Evolutionary conservation across 2,797 vertebrate genomes (phyloP), one percentile per base, ranked within the genome.

Genomic region (Ctenopoma kingsleyae): DNA sequence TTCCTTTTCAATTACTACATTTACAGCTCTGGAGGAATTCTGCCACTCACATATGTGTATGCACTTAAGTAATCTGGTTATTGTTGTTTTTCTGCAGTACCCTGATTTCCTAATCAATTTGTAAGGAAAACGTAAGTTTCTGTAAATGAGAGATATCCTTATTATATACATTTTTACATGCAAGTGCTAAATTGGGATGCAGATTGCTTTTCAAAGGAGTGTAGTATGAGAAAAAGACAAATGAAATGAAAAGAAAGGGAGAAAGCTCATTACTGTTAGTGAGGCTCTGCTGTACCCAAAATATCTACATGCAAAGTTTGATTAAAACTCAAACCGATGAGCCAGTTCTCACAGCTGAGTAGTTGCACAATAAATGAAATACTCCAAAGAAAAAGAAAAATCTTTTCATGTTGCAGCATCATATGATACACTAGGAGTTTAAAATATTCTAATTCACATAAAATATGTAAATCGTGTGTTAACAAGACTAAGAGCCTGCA

Each of bases 31-130:
- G 15, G 2, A 63, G 22, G 38, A 67, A 55, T 65, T 76, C 27
- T 65, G 55, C 43, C 48, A 56, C 50, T 74, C 56, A 48, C 35
- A 62, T 30, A 55, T 60, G 40, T 74, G 66, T 56, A 51, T 53
- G 22, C 22, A 22, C 22, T 58, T 25, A 36, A 47, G 20, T 35
- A 63, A 67, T 43, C 15, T 35, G 53, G 10, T 62, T 43, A 43
- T 47, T 67, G n/a, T 65, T 48, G 15, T 76, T 56, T 67, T 48
- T 51, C 27, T 52, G 13, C 35, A 25, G 17, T 16, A 46, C 27
- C 22, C 20, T 19, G 4, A 54, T 52, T 76, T 55, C 16, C 2
- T 43, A n/a, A 57, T 27, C 20, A 32, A 19, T 20, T 44, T 62
- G 35, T 51, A 46, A 59, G 48, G 48, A 44, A 16, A 54, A 56